Conservation (phyloP, 2,113 vertebrate genomes). For the Meriones unguiculatus region DNA sequence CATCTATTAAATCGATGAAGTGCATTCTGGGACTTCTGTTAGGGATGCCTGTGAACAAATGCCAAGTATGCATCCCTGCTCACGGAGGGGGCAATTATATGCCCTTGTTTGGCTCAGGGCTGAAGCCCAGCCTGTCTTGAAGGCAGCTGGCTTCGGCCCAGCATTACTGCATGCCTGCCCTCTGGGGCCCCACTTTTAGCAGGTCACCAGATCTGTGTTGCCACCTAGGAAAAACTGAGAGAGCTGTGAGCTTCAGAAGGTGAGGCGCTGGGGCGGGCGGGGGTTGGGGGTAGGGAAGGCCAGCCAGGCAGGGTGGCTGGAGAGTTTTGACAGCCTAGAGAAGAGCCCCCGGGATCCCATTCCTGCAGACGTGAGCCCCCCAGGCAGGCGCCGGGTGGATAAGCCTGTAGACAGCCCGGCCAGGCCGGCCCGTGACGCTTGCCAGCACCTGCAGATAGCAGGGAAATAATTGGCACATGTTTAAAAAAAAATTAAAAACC, state of each 20-base stretch:
- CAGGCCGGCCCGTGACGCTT: slow-evolving; percentile 87
- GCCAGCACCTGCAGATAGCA: slow-evolving; percentile 92
- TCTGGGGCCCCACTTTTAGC: slow-evolving; percentile 15
- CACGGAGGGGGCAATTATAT: background rate
- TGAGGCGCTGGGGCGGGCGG: slow-evolving; percentile 12
- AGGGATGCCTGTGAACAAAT: background rate
- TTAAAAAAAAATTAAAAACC: slow-evolving; percentile 83
- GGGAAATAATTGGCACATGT: slow-evolving; percentile 90
- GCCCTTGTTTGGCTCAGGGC: slow-evolving; percentile 46
- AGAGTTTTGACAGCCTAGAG: slow-evolving; percentile 87
- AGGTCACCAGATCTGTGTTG: slow-evolving; percentile 73
- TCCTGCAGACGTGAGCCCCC: slow-evolving; percentile 87
- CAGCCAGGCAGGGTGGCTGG: slow-evolving; percentile 76
- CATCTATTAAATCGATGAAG: background rate
- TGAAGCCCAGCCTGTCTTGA: slow-evolving; percentile 24
- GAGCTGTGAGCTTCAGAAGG: slow-evolving; percentile 73
- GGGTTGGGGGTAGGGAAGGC: slow-evolving; percentile 68
- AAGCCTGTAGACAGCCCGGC: slow-evolving; percentile 90
- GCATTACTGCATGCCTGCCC: slow-evolving; percentile 4
- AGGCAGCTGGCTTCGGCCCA: slow-evolving; percentile 57
- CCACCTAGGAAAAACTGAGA: slow-evolving; percentile 75
- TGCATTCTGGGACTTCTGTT: background rate
- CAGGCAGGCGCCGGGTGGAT: slow-evolving; percentile 91
- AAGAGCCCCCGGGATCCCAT: slow-evolving; percentile 82
- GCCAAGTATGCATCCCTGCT: background rate